Percentiles rank a stretch among this genome's conserved stretches.
These are phyloP conservation scores for Enteromius paludinosus DNA, from an alignment of 2,797 vertebrate genomes.

Conservation along the genomic window DNA sequence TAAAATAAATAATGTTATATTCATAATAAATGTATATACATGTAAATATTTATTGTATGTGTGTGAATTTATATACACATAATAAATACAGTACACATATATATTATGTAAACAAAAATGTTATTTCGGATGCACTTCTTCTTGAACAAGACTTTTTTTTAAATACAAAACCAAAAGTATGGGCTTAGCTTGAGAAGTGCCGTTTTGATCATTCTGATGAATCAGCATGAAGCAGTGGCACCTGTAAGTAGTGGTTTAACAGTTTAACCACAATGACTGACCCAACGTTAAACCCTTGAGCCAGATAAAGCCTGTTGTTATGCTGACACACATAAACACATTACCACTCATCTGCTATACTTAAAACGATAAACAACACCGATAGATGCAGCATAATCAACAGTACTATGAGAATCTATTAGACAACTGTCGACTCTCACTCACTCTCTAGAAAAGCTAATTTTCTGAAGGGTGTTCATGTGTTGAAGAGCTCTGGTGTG, in stretches of 20 bases:
- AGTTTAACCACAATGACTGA: conserved; percentile 10
- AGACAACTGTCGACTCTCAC: conserved; percentile 57
- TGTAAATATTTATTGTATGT: too few species aligned
- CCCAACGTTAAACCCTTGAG: not conserved
- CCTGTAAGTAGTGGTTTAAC: conserved; percentile 44
- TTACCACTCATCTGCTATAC: conserved; percentile 11
- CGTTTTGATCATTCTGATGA: conserved; percentile 65
- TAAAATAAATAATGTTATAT: too few species aligned
- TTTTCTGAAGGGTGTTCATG: conserved; percentile 52
- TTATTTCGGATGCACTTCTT: not conserved
- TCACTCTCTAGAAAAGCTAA: conserved; percentile 58
- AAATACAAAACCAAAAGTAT: conserved; percentile 62
- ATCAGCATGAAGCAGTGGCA: conserved; percentile 53
- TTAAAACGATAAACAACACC: conserved; percentile 30
- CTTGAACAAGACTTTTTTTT: conserved; percentile 37
- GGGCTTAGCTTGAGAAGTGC: not conserved
- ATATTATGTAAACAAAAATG: too few species aligned
- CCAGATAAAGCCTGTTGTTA: conserved; percentile 35
- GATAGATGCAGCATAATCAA: not conserved
- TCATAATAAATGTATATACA: too few species aligned
- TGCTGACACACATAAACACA: not conserved
- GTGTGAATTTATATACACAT: too few species aligned
- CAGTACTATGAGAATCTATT: not conserved
- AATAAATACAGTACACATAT: too few species aligned
- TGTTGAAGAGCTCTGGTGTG: conserved; percentile 52